phyloP scores from a whole-genome alignment of 2,113 vertebrate species.

The Stegostoma tigrinum region DNA sequence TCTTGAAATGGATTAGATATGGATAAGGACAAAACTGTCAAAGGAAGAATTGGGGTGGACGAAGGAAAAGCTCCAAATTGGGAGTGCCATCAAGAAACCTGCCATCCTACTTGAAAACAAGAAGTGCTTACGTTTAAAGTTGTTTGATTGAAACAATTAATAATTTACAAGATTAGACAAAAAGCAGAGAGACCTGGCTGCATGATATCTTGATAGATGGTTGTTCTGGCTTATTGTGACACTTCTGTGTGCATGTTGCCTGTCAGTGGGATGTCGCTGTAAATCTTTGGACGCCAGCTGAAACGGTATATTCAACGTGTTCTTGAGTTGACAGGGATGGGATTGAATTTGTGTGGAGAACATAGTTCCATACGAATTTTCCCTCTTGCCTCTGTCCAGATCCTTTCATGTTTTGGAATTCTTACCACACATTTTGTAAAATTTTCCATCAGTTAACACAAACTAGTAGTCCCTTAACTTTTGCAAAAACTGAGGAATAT shows the following conservation, averaged over 20 bases:
- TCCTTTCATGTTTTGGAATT: neutral
- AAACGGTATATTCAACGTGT: no score
- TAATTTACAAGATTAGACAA: neutral
- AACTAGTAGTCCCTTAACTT: neutral
- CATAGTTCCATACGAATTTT: no score
- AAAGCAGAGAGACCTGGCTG: neutral
- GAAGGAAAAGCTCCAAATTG: neutral
- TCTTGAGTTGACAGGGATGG: neutral
- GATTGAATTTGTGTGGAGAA: neutral
- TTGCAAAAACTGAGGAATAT: neutral
- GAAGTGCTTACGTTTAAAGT: neutral
- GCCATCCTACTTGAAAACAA: neutral
- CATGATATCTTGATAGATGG: neutral
- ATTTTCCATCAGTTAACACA: neutral
- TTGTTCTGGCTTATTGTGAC: neutral
- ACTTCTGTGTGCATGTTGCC: neutral
- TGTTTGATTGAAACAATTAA: neutral
- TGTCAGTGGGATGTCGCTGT: neutral
- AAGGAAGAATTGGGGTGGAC: neutral
- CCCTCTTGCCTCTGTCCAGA: neutral
- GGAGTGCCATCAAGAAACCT: neutral
- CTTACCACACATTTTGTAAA: no score
- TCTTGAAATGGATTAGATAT: neutral
- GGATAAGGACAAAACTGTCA: neutral
- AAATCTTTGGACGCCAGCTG: neutral